Evolutionary conservation across 2,797 vertebrate species (phyloP).

Genomic region (Loriculus beryllinus): DNA sequence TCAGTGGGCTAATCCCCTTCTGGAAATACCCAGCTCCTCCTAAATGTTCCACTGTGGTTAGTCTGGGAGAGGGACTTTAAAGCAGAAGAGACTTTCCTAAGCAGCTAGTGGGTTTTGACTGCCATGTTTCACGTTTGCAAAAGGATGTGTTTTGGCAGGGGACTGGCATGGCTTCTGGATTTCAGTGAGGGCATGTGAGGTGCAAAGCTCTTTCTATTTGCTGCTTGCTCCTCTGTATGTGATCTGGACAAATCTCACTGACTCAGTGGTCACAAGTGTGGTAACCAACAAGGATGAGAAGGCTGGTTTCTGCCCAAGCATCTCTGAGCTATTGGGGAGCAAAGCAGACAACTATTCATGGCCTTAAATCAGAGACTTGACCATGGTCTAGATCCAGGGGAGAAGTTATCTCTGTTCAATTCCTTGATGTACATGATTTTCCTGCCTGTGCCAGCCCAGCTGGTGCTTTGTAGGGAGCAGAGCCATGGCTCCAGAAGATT

Average conservation of each 20-base stretch:
- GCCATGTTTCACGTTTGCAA: neutral
- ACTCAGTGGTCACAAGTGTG: too few species aligned
- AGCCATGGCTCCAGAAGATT: neutral
- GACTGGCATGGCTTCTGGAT: neutral
- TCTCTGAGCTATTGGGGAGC: neutral
- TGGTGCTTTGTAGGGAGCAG: neutral
- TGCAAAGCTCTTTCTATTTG: neutral
- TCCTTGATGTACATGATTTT: neutral
- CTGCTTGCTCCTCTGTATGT: neutral
- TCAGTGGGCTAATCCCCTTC: neutral
- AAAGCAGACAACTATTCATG: rapidly evolving
- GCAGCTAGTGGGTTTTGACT: neutral
- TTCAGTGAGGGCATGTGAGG: neutral
- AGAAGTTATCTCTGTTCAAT: neutral
- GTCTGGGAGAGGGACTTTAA: neutral
- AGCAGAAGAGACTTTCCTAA: neutral
- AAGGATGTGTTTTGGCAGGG: rapidly evolving
- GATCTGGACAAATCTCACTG: neutral
- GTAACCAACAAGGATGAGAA: rapidly evolving
- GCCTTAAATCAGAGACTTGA: neutral
- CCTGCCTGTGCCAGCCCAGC: neutral
- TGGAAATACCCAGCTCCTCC: neutral
- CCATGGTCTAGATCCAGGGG: neutral
- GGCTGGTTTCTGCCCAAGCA: neutral
- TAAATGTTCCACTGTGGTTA: neutral